Base-by-base conservation (phyloP, 2,797 vertebrate genomes). In the Lophotriccus pileatus region DNA sequence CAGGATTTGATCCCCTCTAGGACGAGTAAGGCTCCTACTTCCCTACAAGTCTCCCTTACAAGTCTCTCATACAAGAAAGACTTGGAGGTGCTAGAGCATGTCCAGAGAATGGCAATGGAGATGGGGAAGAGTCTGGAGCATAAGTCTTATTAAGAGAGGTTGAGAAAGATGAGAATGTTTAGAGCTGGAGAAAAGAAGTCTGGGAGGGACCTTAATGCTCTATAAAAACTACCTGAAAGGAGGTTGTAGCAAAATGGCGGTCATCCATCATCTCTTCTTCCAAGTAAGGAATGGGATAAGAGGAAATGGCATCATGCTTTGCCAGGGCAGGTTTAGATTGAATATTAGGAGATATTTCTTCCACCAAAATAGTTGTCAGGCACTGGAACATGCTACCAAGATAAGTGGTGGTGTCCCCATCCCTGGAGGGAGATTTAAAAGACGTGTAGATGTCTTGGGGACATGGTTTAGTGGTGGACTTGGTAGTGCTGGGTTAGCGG, bases 31-130 rank as follows among this genome's bases (percentile, higher is more conserved):
- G 20, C 39, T 62, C 20, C 19, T 32, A 22, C 28, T 41, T 20
- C 27, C 20, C 12, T 41, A 41, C 20, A 41, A 22, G 37, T 41
- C 28, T 43, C 28, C 10, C 21, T 10, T 63, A 16, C 39, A 47
- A 52, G 22, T 63, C 21, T 44, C 30, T 14, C 30, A 11, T 44
- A 23, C 41, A 47, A 53, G 25, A 28, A 14, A n/a, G 47, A 43
- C 23, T 6, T n/a, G 4, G 3, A 20, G 18, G 12, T 46, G 12
- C 46, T 74, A 39, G 9, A 52, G 9, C 2, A 0, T 14, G 8
- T 52, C 34, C 22, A 66, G 21, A 52, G 34, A 21, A 20, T 19
- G 23, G 19, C 41, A 55, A 2, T 24, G 7, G 3, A 37, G 14
- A 2, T 75, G 7, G 6, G 9, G 9, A 50, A 14, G 10, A 32